Evolutionary conservation across 2,888 invertebrate species (phyloP).

Genomic region (Argyresthia albistria): DNA sequence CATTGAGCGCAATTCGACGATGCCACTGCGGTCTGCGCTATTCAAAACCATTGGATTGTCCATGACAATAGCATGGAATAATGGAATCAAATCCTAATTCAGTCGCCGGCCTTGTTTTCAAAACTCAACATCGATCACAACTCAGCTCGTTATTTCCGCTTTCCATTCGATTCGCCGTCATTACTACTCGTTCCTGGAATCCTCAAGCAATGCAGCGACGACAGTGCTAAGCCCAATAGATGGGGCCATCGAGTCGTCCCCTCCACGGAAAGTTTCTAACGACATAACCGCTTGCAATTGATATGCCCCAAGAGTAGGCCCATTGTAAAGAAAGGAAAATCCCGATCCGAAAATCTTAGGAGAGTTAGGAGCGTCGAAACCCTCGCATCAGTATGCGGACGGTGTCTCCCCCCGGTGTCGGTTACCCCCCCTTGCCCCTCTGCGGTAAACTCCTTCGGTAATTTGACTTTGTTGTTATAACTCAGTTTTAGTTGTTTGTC

Average conservation of each 20-base stretch:
- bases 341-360: constrained; percentile 68
- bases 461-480: constrained; percentile 73
- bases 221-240: constrained; percentile 42
- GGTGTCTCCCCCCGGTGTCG: constrained; percentile 52
- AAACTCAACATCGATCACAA: too few species aligned
- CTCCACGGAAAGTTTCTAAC: constrained; percentile 65
- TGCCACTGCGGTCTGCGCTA: constrained; percentile 47
- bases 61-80: constrained; percentile 59
- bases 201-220: not conserved
- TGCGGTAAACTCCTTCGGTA: constrained; percentile 68
- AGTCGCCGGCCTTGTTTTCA: constrained; percentile 4
- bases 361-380: constrained; percentile 50
- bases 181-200: too few species aligned
- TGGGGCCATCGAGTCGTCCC: constrained; percentile 33
- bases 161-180: too few species aligned
- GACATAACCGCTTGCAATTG: constrained; percentile 73
- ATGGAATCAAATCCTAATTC: constrained; percentile 43
- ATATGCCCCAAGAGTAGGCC: constrained; percentile 71
- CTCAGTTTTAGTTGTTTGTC: constrained; percentile 68
- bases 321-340: constrained; percentile 73
- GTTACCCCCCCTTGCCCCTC: constrained; percentile 31
- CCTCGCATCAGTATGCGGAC: constrained; percentile 58
- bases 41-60: constrained; percentile 55
- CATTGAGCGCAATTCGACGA: constrained; percentile 68
- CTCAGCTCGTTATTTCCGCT: too few species aligned